Conservation (phyloP, 2,888 invertebrate species). For the Drosophila tanythrix region DNA sequence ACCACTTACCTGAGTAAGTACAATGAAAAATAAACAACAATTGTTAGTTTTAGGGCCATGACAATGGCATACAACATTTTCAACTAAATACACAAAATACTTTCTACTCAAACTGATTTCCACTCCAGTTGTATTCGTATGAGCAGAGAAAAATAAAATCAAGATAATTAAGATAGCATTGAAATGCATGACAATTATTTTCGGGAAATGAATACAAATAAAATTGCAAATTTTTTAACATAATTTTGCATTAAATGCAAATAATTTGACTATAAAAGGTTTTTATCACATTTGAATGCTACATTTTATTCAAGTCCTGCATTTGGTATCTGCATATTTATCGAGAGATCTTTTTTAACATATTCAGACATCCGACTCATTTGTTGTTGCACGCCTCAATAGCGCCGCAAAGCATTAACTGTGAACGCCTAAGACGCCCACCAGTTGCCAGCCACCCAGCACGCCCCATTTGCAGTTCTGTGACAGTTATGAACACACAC, state of each 20-base stretch:
- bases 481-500: conserved; percentile 56
- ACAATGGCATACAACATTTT: conserved; percentile 13
- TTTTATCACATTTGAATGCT: neutral
- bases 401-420: conserved; percentile 42
- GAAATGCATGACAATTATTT: neutral
- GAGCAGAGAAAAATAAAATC: neutral
- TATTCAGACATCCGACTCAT: conserved; percentile 61
- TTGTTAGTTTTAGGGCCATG: conserved; percentile 41
- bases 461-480: conserved; percentile 54
- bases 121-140: neutral
- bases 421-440: conserved; percentile 50
- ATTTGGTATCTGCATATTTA: conserved; percentile 23
- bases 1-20: conserved; percentile 49
- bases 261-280: neutral
- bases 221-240: neutral
- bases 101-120: conserved; percentile 9
- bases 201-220: neutral
- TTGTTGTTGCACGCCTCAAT: conserved; percentile 33
- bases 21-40: conserved; percentile 38
- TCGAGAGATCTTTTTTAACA: conserved; percentile 11
- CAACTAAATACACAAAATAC: conserved; percentile 13
- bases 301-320: neutral
- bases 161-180: neutral
- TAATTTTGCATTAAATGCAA: neutral
- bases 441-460: conserved; percentile 49